Evolutionary conservation across 2,113 vertebrate species (phyloP).

Genomic region (Cervus canadensis): DNA sequence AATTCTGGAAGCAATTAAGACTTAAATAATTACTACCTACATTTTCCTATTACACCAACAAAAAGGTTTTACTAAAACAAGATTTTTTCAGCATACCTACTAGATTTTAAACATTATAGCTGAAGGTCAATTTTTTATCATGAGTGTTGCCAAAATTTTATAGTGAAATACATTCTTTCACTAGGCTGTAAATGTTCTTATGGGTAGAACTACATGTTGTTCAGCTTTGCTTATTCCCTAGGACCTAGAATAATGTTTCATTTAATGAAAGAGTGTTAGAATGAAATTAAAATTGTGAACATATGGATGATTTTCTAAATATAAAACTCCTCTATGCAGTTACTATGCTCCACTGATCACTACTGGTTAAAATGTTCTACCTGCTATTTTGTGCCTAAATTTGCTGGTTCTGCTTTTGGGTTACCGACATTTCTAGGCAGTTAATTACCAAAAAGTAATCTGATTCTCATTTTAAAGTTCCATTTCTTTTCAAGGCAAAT

Average conservation of each 20-base stretch:
- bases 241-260: neutral
- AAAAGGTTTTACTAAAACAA: neutral
- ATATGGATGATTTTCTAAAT: neutral
- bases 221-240: neutral
- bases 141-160: neutral
- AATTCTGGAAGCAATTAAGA: neutral
- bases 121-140: neutral
- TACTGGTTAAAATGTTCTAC: neutral
- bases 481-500: slow-evolving; percentile 11
- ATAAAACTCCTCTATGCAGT: neutral
- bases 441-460: neutral
- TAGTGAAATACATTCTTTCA: neutral
- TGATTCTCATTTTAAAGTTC: neutral
- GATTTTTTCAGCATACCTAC: neutral
- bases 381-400: neutral
- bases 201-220: neutral
- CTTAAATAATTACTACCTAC: neutral
- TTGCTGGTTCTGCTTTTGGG: neutral
- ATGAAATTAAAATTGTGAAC: neutral
- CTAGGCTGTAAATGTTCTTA: neutral
- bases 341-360: neutral
- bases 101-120: neutral
- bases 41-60: neutral
- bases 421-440: neutral
- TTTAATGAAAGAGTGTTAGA: neutral